phyloP scores from a whole-genome alignment of 2,888 invertebrate species.

The Brachyptera risi region DNA sequence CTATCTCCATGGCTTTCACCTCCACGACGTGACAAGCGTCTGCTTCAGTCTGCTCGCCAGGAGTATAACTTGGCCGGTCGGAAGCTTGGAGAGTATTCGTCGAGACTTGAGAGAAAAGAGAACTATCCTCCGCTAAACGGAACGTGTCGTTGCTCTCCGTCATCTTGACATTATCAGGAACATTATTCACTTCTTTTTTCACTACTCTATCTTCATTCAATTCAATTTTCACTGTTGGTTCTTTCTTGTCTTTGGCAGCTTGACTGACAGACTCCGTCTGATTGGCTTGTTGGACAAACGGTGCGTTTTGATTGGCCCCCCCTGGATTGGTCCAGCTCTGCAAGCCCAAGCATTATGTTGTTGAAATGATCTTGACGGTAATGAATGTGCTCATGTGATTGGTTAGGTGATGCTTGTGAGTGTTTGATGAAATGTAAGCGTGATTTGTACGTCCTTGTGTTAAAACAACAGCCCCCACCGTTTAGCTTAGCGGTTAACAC shows the following conservation, averaged over 20 bases:
- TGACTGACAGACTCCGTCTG: constrained; percentile 21
- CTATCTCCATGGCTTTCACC: constrained; percentile 64
- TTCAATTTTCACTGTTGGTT: constrained; percentile 1
- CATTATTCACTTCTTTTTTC: constrained; percentile 11
- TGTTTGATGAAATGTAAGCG: too few species aligned
- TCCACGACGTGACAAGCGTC: constrained; percentile 60
- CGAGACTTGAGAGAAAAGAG: constrained; percentile 65
- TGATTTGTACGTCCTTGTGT: too few species aligned
- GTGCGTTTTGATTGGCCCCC: too few species aligned
- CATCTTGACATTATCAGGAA: constrained; percentile 20
- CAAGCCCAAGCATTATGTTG: constrained; percentile 17
- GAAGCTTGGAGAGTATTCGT: constrained; percentile 32
- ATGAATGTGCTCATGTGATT: too few species aligned
- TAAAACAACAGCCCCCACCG: too few species aligned
- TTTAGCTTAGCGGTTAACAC: too few species aligned
- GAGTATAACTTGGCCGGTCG: neutral
- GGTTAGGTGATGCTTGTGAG: too few species aligned
- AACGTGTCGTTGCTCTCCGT: constrained; percentile 48
- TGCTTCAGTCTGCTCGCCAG: constrained; percentile 32
- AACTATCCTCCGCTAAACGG: constrained; percentile 62
- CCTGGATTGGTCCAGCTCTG: constrained; percentile 18
- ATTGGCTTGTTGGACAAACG: too few species aligned
- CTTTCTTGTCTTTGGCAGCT: neutral
- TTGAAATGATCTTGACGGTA: too few species aligned
- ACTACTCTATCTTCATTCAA: constrained; percentile 36